phyloP scores from a whole-genome alignment of 2,888 invertebrate species.

The Iselma pallidipennis region DNA sequence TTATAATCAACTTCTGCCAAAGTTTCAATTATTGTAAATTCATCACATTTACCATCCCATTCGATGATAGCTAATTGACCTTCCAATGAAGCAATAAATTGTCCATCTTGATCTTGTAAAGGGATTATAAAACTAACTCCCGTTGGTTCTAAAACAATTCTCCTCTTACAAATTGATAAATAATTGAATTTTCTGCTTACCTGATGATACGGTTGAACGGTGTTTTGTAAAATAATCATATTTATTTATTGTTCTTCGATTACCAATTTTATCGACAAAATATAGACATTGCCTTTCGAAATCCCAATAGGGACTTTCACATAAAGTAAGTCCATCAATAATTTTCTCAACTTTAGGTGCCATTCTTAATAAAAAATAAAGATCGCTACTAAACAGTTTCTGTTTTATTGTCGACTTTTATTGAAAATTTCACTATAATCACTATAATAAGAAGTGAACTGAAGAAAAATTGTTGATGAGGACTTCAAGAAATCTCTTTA shows the following conservation, averaged over 20 bases:
- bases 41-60: slow-evolving; percentile 65
- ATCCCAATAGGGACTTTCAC: slow-evolving; percentile 76
- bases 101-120: slow-evolving; percentile 60
- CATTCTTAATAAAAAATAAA: slow-evolving; percentile 59
- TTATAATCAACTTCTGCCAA: slow-evolving; percentile 59
- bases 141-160: slow-evolving; percentile 38
- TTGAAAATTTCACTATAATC: too few relatives aligned
- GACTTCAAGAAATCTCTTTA: too few relatives aligned
- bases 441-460: too few relatives aligned
- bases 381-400: too few relatives aligned
- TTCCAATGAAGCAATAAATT: slow-evolving; percentile 66
- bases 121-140: slow-evolving; percentile 63
- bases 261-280: slow-evolving; percentile 64
- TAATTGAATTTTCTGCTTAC: slow-evolving; percentile 31
- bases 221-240: slow-evolving; percentile 33
- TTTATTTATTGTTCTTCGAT: slow-evolving; percentile 35
- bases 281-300: slow-evolving; percentile 62
- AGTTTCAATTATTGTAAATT: slow-evolving; percentile 54
- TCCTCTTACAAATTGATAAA: too few relatives aligned
- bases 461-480: too few relatives aligned
- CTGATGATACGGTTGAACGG: slow-evolving; percentile 30
- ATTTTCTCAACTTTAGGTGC: slow-evolving; percentile 54
- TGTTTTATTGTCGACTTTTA: too few relatives aligned
- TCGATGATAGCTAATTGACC: slow-evolving; percentile 61
- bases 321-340: slow-evolving; percentile 59